These are phyloP conservation scores for Callocephalon fimbriatum DNA, from an alignment of 2,113 vertebrate genomes.

Conservation along the genomic window DNA sequence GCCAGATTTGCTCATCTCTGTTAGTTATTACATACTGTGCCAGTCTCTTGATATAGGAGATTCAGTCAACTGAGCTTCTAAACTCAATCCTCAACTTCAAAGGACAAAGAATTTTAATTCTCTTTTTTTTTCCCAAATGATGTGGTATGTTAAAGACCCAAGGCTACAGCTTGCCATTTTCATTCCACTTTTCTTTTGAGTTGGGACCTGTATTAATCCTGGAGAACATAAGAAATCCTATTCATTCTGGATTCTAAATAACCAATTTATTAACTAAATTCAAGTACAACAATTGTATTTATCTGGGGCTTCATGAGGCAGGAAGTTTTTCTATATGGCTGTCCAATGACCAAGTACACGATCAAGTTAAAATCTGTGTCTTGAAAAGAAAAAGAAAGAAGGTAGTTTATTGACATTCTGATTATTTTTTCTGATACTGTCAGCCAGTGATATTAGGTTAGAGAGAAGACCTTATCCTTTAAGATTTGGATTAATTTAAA, in stretches of 20 bases:
- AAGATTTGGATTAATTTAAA: not conserved
- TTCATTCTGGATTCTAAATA: not conserved
- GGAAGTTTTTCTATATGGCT: not conserved
- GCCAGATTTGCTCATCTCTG: not conserved
- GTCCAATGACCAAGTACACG: not conserved
- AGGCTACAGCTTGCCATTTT: not conserved
- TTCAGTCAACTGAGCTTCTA: not conserved
- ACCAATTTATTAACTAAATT: not conserved
- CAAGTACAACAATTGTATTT: not conserved
- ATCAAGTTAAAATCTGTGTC: not conserved
- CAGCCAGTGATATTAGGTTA: not conserved
- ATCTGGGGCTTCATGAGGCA: not conserved
- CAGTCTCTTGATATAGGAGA: not conserved
- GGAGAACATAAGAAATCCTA: not conserved
- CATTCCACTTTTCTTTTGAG: not conserved
- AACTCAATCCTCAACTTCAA: not conserved
- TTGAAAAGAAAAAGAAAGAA: not conserved
- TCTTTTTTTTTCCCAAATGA: rapidly evolving
- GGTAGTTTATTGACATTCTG: not conserved
- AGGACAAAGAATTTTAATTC: not conserved
- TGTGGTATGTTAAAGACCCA: not conserved
- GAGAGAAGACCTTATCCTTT: not conserved
- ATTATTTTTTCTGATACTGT: not conserved
- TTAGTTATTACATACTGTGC: not conserved
- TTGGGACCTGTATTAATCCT: not conserved